Conservation (phyloP, 1,140 invertebrate species). For the Glomeris maerens region DNA sequence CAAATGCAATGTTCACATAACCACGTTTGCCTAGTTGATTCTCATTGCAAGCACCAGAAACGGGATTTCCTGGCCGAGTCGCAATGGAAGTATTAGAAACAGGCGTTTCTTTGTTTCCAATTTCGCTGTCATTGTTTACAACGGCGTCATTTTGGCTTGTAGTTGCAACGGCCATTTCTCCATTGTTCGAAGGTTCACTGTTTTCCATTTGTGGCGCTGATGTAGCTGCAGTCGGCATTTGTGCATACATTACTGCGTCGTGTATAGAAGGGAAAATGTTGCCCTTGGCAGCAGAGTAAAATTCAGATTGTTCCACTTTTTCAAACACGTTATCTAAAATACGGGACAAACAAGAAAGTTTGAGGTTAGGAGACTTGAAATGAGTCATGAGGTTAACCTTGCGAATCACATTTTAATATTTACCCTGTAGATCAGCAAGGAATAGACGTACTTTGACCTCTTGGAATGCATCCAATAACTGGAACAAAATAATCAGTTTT, state of each 20-base stretch:
- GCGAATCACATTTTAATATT: background rate
- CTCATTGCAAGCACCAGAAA: too few species aligned
- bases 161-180: too few species aligned
- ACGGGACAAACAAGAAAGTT: conserved; percentile 31
- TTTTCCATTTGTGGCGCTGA: too few species aligned
- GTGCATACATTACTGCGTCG: conserved; percentile 43
- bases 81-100: too few species aligned
- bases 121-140: too few species aligned
- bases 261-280: conserved; percentile 51
- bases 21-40: too few species aligned
- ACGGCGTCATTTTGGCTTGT: too few species aligned
- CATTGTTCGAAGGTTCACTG: too few species aligned
- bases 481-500: conserved; percentile 6
- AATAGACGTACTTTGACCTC: background rate
- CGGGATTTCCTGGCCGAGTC: too few species aligned
- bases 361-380: background rate
- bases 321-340: conserved; percentile 41
- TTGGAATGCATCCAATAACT: conserved; percentile 4
- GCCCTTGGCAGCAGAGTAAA: conserved; percentile 31
- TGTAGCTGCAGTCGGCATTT: too few species aligned
- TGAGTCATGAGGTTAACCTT: background rate
- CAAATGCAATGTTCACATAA: too few species aligned
- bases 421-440: background rate
- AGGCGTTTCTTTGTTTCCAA: too few species aligned
- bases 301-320: conserved; percentile 40